These are phyloP conservation scores for Acronicta aceris DNA, from an alignment of 2,888 invertebrate genomes.

Conservation along the genomic window DNA sequence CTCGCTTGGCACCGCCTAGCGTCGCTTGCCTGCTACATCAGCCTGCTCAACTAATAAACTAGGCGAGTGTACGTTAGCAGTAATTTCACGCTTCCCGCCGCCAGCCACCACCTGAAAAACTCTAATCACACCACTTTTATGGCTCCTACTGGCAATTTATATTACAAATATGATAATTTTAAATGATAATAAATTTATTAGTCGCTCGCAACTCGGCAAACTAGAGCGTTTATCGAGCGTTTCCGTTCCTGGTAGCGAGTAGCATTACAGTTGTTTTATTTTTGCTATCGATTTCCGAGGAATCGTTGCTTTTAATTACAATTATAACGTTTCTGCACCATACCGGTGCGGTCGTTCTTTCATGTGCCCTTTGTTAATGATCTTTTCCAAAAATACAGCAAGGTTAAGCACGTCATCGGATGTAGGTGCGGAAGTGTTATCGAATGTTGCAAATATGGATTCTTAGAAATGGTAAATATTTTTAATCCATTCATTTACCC, in stretches of 20 bases:
- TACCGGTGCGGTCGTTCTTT: constrained; percentile 70
- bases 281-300: constrained; percentile 76
- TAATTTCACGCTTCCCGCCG: constrained; percentile 80
- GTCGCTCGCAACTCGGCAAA: constrained; percentile 62
- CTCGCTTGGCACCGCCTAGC: constrained; percentile 7
- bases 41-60: constrained; percentile 3
- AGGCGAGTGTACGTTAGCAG: constrained; percentile 60
- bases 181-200: constrained; percentile 77
- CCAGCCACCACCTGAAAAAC: constrained; percentile 74
- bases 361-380: constrained; percentile 54
- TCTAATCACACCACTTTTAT: constrained; percentile 73
- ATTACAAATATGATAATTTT: constrained; percentile 80
- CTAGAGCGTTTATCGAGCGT: constrained; percentile 78
- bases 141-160: constrained; percentile 70
- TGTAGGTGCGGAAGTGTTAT: constrained; percentile 51
- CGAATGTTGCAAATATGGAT: constrained; percentile 36
- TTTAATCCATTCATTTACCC: constrained; percentile 16
- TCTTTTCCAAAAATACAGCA: constrained; percentile 51
- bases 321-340: constrained; percentile 63
- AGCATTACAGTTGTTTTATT: constrained; percentile 54
- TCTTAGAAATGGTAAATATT: constrained; percentile 28
- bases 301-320: constrained; percentile 71
- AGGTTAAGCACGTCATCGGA: constrained; percentile 44
- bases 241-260: constrained; percentile 76
- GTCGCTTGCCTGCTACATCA: neutral